These are phyloP conservation scores for Coregonus suidteri DNA, from an alignment of 2,797 vertebrate species.

Conservation along the genomic window DNA sequence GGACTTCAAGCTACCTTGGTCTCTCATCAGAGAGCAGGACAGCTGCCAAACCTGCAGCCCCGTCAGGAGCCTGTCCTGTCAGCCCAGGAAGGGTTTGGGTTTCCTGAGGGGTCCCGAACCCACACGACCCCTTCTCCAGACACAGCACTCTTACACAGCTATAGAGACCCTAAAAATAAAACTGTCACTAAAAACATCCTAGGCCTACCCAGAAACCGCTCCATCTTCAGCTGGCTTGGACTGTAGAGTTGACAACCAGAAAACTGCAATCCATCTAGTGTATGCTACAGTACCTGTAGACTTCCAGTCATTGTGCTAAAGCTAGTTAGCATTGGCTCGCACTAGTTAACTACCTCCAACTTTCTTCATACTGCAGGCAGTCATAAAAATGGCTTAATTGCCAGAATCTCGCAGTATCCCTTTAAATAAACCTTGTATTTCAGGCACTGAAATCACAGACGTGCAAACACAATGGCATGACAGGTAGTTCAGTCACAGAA, in stretches of 20 bases:
- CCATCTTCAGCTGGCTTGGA: neutral
- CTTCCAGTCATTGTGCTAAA: too few relatives aligned
- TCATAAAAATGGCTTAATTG: too few relatives aligned
- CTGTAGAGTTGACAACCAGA: neutral
- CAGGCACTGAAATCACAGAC: slow-evolving; percentile 17
- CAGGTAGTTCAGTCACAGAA: neutral
- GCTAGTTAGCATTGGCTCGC: too few relatives aligned
- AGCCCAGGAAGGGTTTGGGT: slow-evolving; percentile 25
- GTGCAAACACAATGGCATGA: neutral
- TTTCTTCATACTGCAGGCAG: too few relatives aligned
- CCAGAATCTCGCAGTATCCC: neutral
- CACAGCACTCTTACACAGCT: slow-evolving; percentile 9
- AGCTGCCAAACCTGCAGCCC: slow-evolving; percentile 29
- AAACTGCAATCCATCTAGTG: slow-evolving; percentile 18
- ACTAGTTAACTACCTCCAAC: too few relatives aligned
- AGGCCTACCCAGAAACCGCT: neutral
- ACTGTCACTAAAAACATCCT: neutral
- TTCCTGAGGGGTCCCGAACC: slow-evolving; percentile 32
- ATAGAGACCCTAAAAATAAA: slow-evolving; percentile 16
- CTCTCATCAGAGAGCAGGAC: slow-evolving; percentile 17
- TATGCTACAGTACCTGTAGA: too few relatives aligned
- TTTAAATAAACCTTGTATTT: neutral
- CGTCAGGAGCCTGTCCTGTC: neutral
- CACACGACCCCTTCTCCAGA: slow-evolving; percentile 21
- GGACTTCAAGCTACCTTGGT: neutral